Percentiles rank a stretch among this genome's conserved stretches.
These are phyloP conservation scores for Drosophila tanythrix DNA, from an alignment of 2,888 invertebrate species.

Conservation along the genomic window DNA sequence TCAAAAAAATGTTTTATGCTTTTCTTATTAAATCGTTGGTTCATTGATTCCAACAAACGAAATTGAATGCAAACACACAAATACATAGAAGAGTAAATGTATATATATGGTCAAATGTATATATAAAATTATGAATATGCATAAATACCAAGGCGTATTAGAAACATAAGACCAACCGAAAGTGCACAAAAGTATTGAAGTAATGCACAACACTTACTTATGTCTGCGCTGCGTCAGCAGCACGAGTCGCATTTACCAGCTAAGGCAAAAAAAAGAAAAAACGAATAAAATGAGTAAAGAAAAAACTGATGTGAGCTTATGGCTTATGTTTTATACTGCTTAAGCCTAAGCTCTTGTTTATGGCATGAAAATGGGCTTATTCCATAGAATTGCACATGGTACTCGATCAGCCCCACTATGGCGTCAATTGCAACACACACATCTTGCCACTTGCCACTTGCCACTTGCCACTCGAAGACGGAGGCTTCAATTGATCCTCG, in stretches of 20 bases:
- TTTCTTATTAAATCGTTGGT: constrained; percentile 68
- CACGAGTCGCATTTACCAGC: constrained; percentile 36
- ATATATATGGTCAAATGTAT: constrained; percentile 24
- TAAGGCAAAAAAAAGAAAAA: background rate
- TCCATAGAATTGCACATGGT: constrained; percentile 59
- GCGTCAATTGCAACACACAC: constrained; percentile 52
- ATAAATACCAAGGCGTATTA: constrained; percentile 53
- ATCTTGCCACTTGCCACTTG: constrained; percentile 31
- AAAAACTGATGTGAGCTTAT: constrained; percentile 44
- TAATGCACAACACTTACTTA: constrained; percentile 30
- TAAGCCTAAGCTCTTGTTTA: constrained; percentile 64
- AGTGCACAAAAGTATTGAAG: constrained; percentile 43
- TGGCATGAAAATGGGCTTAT: constrained; percentile 58
- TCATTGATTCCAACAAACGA: constrained; percentile 78
- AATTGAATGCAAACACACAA: constrained; percentile 69
- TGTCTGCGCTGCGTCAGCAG: constrained; percentile 59
- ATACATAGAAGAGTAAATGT: constrained; percentile 14
- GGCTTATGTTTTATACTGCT: constrained; percentile 38
- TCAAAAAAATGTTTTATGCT: constrained; percentile 35
- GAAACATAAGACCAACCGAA: constrained; percentile 50
- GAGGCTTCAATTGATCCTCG: constrained; percentile 64
- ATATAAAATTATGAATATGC: constrained; percentile 43
- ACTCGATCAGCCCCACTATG: constrained; percentile 42
- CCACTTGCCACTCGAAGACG: constrained; percentile 28
- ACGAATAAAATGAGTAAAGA: background rate